phyloP scores from a whole-genome alignment of 2,113 vertebrate genomes.

The Peromyscus californicus region DNA sequence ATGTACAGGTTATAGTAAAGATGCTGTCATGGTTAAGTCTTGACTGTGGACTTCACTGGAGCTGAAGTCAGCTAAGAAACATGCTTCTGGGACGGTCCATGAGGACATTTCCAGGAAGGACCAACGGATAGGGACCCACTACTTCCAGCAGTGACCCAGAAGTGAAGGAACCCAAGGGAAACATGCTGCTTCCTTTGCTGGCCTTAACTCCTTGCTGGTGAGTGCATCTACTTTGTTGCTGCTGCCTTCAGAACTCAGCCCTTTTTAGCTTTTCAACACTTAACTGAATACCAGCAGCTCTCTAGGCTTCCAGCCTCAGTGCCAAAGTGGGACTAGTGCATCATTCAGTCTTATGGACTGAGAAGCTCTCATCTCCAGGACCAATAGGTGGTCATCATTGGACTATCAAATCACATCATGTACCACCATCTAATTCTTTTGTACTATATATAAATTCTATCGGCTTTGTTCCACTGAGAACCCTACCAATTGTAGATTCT shows the following conservation, averaged over 20 bases:
- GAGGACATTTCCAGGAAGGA: background rate
- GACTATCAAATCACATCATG: background rate
- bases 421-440: background rate
- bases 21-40: background rate
- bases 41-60: background rate
- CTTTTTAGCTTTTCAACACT: background rate
- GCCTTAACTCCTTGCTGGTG: background rate
- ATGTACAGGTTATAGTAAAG: background rate
- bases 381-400: too few relatives aligned
- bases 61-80: background rate
- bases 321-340: too few relatives aligned
- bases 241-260: background rate
- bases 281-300: background rate
- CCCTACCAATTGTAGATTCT: background rate
- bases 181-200: background rate
- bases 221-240: background rate
- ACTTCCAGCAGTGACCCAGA: background rate
- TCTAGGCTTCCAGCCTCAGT: background rate
- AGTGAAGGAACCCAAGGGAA: background rate
- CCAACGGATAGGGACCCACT: background rate
- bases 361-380: background rate
- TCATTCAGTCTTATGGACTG: background rate
- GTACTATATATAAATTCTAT: background rate
- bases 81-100: background rate
- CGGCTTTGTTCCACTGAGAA: background rate